Conservation (phyloP, 2,113 vertebrate genomes). For the Megaleporinus macrocephalus region DNA sequence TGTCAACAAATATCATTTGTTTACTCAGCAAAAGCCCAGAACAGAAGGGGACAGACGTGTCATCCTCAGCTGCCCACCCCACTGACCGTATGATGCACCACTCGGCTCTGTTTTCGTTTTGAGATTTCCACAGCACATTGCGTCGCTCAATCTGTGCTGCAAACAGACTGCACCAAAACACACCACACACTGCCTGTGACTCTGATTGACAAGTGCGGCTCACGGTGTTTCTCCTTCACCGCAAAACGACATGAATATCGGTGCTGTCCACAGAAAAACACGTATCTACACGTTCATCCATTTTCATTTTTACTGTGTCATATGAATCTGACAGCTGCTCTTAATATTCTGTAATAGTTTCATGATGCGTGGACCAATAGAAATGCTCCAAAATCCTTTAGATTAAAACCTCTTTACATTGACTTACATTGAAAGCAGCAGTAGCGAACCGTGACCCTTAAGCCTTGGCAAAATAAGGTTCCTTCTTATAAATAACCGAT, state of each 20-base stretch:
- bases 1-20: conserved; percentile 30
- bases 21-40: conserved; percentile 29
- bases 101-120: not conserved
- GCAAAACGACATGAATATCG: not conserved
- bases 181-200: not conserved
- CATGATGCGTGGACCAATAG: too few relatives aligned
- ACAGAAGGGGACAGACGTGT: conserved; percentile 30
- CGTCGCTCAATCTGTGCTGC: not conserved
- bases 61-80: conserved; percentile 24
- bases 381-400: too few relatives aligned
- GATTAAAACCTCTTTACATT: too few relatives aligned
- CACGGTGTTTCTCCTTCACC: not conserved
- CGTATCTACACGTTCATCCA: too few relatives aligned
- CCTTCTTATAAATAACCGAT: too few relatives aligned
- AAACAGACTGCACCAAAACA: not conserved
- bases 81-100: conserved; percentile 20
- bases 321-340: too few relatives aligned
- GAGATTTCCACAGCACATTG: not conserved
- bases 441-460: too few relatives aligned
- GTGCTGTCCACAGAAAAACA: too few relatives aligned
- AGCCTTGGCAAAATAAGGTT: too few relatives aligned
- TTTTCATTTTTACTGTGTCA: too few relatives aligned
- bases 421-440: too few relatives aligned
- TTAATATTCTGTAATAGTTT: too few relatives aligned
- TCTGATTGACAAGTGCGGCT: not conserved